phyloP scores from a whole-genome alignment of 2,888 invertebrate genomes.

The Platycheirus rosarum region DNA sequence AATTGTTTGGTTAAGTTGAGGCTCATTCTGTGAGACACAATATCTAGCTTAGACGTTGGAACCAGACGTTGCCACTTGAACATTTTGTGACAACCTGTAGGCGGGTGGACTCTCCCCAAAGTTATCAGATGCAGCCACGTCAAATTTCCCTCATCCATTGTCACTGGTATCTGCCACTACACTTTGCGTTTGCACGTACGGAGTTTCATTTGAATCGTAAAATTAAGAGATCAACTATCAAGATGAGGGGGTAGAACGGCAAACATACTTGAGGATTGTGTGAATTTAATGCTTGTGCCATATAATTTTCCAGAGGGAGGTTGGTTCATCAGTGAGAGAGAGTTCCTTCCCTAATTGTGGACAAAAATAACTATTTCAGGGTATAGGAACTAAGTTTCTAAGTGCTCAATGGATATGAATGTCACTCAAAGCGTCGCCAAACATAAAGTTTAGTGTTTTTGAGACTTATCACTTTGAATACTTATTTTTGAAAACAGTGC shows the following conservation, averaged over 20 bases:
- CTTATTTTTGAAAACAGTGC: too few relatives aligned
- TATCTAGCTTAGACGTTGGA: constrained; percentile 19
- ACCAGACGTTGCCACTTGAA: constrained; percentile 46
- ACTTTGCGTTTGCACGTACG: constrained; percentile 22
- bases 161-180: not conserved
- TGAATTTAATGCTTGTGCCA: constrained; percentile 57
- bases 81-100: constrained; percentile 42
- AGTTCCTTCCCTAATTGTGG: not conserved
- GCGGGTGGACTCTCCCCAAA: constrained; percentile 34
- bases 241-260: not conserved
- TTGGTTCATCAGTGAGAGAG: constrained; percentile 27
- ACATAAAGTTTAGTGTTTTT: too few relatives aligned
- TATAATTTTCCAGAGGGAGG: constrained; percentile 31
- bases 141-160: not conserved
- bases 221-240: constrained; percentile 36
- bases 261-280: constrained; percentile 33
- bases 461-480: too few relatives aligned
- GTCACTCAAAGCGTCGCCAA: constrained; percentile 6
- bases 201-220: constrained; percentile 50
- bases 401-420: constrained; percentile 21
- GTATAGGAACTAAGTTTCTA: constrained; percentile 3
- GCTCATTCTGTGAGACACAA: constrained; percentile 11
- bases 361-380: not conserved
- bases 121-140: constrained; percentile 54
- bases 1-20: constrained; percentile 29